A percentile compares a stretch with the other conserved stretches of the same genome.
Evolutionary conservation across 2,888 invertebrate species (phyloP).

Genomic region (Polymixis lichenea): DNA sequence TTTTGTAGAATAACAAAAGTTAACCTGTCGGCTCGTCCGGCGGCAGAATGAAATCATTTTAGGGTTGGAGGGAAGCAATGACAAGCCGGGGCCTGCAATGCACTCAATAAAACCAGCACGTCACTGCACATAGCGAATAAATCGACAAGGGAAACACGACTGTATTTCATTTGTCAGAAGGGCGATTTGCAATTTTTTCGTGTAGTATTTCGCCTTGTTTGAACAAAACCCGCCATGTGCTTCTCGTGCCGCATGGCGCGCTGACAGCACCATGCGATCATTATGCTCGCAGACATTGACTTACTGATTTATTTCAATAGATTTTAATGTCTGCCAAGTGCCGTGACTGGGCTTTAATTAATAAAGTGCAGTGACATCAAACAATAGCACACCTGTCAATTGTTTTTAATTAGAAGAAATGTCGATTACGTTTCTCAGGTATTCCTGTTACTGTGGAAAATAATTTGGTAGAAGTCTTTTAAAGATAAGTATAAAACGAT

Average conservation of each 20-base stretch:
- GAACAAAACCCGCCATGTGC: slow-evolving; percentile 85
- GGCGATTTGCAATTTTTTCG: slow-evolving; percentile 23
- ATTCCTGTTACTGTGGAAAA: background rate
- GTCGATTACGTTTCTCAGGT: slow-evolving; percentile 13
- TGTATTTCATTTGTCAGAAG: slow-evolving; percentile 54
- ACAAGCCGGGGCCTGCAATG: slow-evolving; percentile 86
- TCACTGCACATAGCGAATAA: slow-evolving; percentile 49
- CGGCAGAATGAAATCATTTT: slow-evolving; percentile 87
- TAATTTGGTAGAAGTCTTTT: background rate
- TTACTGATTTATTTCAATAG: slow-evolving; percentile 81
- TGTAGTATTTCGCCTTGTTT: slow-evolving; percentile 65
- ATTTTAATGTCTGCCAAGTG: slow-evolving; percentile 54
- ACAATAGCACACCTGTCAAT: slow-evolving; percentile 48
- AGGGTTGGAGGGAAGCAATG: slow-evolving; percentile 90
- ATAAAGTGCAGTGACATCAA: slow-evolving; percentile 39
- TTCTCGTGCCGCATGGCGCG: slow-evolving; percentile 83
- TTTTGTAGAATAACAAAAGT: slow-evolving; percentile 89
- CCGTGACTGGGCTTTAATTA: slow-evolving; percentile 57
- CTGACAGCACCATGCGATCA: slow-evolving; percentile 85
- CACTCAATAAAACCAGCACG: slow-evolving; percentile 73
- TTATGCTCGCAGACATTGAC: slow-evolving; percentile 80
- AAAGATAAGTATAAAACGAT: background rate
- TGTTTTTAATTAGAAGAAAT: slow-evolving; percentile 11
- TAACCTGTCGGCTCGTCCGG: slow-evolving; percentile 89
- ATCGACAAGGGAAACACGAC: slow-evolving; percentile 59